Conservation (phyloP, 2,113 vertebrate genomes). For the Isichthys henryi region DNA sequence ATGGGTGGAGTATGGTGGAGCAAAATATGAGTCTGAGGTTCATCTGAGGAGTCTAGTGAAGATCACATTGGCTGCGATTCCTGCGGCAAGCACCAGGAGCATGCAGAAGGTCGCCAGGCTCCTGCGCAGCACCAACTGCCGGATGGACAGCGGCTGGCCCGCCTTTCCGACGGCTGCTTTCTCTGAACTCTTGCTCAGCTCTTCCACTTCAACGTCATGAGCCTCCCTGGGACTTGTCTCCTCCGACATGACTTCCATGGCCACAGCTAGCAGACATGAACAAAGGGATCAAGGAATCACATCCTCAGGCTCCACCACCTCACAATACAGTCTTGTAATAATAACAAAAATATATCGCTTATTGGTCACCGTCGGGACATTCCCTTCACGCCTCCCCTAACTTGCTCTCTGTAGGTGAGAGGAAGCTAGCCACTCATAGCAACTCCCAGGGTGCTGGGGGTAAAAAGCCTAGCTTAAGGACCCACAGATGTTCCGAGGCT, state of each 20-base stretch:
- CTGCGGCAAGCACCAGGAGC: conserved; percentile 47
- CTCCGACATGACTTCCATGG: background rate
- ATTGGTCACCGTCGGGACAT: too few species aligned
- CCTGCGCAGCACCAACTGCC: conserved; percentile 49
- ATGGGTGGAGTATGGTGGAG: background rate
- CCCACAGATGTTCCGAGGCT: too few species aligned
- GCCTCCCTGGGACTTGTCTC: background rate
- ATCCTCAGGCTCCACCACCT: background rate
- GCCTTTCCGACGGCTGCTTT: conserved; percentile 11
- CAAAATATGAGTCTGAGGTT: conserved; percentile 12
- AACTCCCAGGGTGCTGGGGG: too few species aligned
- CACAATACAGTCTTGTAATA: background rate
- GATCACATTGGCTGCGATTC: conserved; percentile 46
- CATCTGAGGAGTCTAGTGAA: conserved; percentile 36
- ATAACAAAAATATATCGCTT: too few species aligned
- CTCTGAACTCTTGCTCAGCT: background rate
- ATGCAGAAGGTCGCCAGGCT: conserved; percentile 45
- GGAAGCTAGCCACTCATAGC: too few species aligned
- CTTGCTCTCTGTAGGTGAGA: too few species aligned
- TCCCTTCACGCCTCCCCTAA: too few species aligned
- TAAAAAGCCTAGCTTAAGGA: too few species aligned
- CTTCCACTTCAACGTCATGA: conserved; percentile 21
- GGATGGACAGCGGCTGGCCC: conserved; percentile 38
- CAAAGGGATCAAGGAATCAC: background rate
- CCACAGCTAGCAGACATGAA: background rate